phyloP scores from a whole-genome alignment of 2,113 vertebrate species.

The Sturnus vulgaris region DNA sequence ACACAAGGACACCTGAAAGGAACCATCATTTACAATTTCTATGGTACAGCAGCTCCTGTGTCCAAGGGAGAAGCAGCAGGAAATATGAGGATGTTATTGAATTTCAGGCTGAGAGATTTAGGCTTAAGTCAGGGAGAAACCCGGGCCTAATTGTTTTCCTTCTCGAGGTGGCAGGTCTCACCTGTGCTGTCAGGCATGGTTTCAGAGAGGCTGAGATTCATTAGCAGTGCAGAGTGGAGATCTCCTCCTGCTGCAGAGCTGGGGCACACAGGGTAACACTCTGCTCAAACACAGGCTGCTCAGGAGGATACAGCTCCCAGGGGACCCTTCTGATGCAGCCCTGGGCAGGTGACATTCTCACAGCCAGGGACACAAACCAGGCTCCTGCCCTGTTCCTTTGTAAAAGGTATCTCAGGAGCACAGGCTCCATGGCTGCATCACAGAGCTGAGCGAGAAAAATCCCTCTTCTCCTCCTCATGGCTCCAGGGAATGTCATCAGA shows the following conservation, averaged over 20 bases:
- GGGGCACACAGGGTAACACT: not conserved
- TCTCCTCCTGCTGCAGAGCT: not conserved
- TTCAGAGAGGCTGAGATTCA: not conserved
- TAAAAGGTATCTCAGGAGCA: not conserved
- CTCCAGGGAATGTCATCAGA: not conserved
- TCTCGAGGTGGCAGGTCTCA: not conserved
- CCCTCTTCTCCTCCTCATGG: not conserved
- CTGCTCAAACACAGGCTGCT: not conserved
- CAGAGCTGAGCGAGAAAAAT: not conserved
- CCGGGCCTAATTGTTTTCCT: not conserved
- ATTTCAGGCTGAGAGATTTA: not conserved
- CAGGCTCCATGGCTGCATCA: accelerated
- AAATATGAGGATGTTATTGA: not conserved
- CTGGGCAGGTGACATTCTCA: not conserved
- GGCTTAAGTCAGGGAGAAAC: not conserved
- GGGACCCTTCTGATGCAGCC: not conserved
- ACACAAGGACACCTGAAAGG: not conserved
- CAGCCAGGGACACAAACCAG: not conserved
- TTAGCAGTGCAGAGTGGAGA: not conserved
- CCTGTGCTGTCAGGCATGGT: not conserved
- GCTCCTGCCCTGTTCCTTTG: not conserved
- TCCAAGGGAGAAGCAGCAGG: not conserved
- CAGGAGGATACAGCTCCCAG: not conserved
- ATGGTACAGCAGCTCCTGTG: not conserved
- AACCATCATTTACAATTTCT: not conserved